Conservation (phyloP, 1,140 invertebrate genomes). For the Nixonia krombeini region DNA sequence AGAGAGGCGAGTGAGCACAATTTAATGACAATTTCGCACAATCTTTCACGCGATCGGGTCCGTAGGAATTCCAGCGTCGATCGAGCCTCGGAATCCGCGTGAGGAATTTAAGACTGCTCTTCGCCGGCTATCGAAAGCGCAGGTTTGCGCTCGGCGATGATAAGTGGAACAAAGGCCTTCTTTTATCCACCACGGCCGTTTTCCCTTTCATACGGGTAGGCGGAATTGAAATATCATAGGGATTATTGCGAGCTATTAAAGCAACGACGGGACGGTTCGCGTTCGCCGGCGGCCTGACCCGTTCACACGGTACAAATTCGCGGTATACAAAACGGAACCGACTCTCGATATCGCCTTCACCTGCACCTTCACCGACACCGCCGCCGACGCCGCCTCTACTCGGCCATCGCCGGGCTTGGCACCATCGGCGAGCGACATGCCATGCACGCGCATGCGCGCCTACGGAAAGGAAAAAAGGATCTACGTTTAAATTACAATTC, state of each 20-base stretch:
- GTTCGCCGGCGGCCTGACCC: constrained; percentile 14
- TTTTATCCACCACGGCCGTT: constrained; percentile 4
- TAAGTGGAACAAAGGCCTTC: constrained; percentile 35
- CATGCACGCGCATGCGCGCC: constrained; percentile 3
- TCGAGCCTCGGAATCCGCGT: constrained; percentile 30
- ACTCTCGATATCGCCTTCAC: constrained; percentile 64
- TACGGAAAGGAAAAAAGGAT: constrained; percentile 18
- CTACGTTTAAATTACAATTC: constrained; percentile 48
- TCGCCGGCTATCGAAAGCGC: constrained; percentile 5
- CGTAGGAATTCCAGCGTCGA: constrained; percentile 44
- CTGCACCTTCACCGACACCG: too few species aligned
- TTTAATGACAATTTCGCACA: constrained; percentile 45
- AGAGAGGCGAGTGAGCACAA: constrained; percentile 27
- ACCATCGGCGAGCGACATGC: constrained; percentile 13
- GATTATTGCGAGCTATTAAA: constrained; percentile 38
- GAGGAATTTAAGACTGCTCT: constrained; percentile 19
- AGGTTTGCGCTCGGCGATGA: constrained; percentile 11
- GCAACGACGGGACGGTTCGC: constrained; percentile 14
- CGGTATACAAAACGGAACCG: constrained; percentile 59
- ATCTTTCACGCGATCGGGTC: constrained; percentile 49
- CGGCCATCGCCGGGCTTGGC: constrained; percentile 16
- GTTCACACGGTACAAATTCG: constrained; percentile 64
- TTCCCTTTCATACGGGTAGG: constrained; percentile 11
- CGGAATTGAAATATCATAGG: constrained; percentile 38
- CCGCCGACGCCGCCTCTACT: constrained; percentile 16